Evolutionary conservation across 2,888 invertebrate genomes (phyloP).

Genomic region (Xestia xanthographa): DNA sequence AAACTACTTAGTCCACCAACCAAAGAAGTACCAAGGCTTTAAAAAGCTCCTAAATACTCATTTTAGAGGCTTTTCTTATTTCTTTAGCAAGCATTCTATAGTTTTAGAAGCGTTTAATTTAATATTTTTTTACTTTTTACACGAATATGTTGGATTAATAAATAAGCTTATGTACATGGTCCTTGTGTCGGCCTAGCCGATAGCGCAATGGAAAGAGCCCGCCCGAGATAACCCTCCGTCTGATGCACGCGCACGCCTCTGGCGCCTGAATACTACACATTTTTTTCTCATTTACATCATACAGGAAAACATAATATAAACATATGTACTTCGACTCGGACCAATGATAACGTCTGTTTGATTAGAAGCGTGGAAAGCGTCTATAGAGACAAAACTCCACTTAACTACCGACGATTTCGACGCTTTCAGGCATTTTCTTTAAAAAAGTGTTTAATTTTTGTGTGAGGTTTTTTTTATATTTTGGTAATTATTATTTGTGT

Average conservation of each 20-base stretch:
- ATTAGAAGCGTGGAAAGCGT: background rate
- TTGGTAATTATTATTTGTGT: background rate
- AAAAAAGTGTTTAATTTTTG: background rate
- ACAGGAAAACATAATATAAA: slow-evolving; percentile 34
- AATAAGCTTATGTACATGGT: slow-evolving; percentile 40
- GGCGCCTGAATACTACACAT: slow-evolving; percentile 53
- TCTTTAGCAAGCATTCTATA: background rate
- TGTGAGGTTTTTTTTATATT: background rate
- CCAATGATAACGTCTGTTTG: slow-evolving; percentile 13
- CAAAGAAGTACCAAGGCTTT: background rate
- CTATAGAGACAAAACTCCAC: background rate
- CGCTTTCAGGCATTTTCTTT: background rate
- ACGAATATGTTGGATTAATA: slow-evolving; percentile 24
- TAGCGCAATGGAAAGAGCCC: slow-evolving; percentile 70
- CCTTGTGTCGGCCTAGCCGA: slow-evolving; percentile 45
- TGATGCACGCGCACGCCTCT: slow-evolving; percentile 46
- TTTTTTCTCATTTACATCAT: slow-evolving; percentile 53
- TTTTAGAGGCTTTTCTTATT: background rate
- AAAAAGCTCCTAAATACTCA: background rate
- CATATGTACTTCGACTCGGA: slow-evolving; percentile 5
- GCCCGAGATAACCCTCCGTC: slow-evolving; percentile 69
- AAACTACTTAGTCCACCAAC: background rate
- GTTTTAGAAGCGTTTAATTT: background rate
- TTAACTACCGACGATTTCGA: background rate
- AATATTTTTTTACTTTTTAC: background rate